Base-by-base conservation (phyloP, 1,140 invertebrate species). In the Tetramorium alpestre region DNA sequence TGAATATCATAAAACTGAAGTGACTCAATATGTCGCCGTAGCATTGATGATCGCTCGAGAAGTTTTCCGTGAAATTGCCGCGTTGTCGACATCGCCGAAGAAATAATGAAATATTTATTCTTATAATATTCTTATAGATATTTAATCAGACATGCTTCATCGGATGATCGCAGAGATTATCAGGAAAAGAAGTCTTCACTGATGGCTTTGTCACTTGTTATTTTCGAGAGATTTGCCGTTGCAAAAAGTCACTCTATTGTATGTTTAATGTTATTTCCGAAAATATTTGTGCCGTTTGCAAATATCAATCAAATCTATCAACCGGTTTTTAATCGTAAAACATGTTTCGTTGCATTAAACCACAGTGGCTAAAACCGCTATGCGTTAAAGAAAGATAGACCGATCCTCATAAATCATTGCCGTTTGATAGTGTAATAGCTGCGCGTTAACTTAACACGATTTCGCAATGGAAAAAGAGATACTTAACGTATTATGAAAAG, bases 391-490 rank as follows among this genome's bases (percentile, higher is more conserved):
- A 28, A 38, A 51, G 33, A 51, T 25, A 38, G 77, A 56, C 75
- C 58, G 54, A 87, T 69, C 51, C 64, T 84, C 85, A 82, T 89
- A 85, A 88, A 88, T 88, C 86, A 88, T 64, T 76, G 38, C 16
- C n/a, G 33, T 51, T 49, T 58, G n/a, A 65, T 51, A 54, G 33
- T 38, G 3, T 49, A 62, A 41, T 41, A 49, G 10, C 16, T 4
- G 8, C 8, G 38, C 7, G 22, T 69, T 69, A 69, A 25, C 10
- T 69, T 22, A 25, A 64, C 3, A 49, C 16, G 7, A 44, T 81
- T 51, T 81, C 49, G 13, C 7, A 67, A 51, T 18, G 10, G 16
- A 56, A 56, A 44, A 70, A 28, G 41, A n/a, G 41, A n/a, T 70
- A 49, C 25, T 22, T 22, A 33, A 11, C 33, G 11, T 47, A 22